Percentiles rank a stretch among this genome's conserved stretches.
Evolutionary conservation across 2,888 invertebrate species (phyloP).

Genomic region (Parasteatoda lunata): DNA sequence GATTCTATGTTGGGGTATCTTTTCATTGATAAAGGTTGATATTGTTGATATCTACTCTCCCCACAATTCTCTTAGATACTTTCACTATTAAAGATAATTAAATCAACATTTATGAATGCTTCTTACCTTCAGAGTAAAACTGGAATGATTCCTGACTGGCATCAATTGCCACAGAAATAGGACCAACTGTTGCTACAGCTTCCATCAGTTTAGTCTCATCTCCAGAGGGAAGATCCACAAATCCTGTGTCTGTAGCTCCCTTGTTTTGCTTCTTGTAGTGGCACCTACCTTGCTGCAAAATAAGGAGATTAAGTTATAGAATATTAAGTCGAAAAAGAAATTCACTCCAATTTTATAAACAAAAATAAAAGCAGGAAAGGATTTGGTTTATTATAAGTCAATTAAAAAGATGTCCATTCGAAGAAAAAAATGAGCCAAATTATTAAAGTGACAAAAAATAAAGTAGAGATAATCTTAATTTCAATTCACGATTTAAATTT

Average conservation of each 20-base stretch:
- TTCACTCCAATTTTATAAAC: neutral
- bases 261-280: slow-evolving; percentile 74
- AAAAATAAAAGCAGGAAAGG: neutral
- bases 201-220: slow-evolving; percentile 71
- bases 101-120: neutral
- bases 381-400: neutral
- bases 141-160: slow-evolving; percentile 71
- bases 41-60: no score
- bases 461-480: neutral
- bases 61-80: no score
- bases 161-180: slow-evolving; percentile 72
- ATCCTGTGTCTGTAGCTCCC: slow-evolving; percentile 72
- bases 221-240: slow-evolving; percentile 71
- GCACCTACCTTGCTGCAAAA: slow-evolving; percentile 43
- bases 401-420: neutral
- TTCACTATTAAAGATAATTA: no score
- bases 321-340: neutral
- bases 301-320: neutral
- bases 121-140: slow-evolving; percentile 68
- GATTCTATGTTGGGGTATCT: no score
- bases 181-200: slow-evolving; percentile 72
- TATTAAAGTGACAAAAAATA: neutral
- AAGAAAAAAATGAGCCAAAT: neutral
- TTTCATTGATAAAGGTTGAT: no score
- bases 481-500: no score